Conservation (phyloP, 92 coral and sea anemone genomes). For the Zoanthus sociatus region DNA sequence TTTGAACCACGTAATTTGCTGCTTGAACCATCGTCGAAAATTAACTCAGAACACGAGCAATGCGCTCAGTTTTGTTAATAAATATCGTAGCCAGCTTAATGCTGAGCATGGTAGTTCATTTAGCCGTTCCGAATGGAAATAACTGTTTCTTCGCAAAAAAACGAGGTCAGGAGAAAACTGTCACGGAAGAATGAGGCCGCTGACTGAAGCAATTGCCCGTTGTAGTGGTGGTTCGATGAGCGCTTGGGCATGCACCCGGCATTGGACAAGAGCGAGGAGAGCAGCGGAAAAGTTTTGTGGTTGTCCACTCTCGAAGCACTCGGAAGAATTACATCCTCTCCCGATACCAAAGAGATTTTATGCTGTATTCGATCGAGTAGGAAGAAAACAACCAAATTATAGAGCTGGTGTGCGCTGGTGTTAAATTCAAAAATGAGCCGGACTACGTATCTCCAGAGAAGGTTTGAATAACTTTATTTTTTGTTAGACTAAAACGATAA, state of each 20-base stretch:
- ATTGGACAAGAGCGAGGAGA: slow-evolving; percentile 19
- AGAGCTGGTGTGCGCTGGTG: slow-evolving; percentile 26
- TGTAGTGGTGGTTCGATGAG: background rate
- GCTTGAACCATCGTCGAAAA: slow-evolving; percentile 19
- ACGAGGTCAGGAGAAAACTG: background rate
- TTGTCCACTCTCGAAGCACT: slow-evolving; percentile 1
- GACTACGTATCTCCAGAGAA: slow-evolving; percentile 14
- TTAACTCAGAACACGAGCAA: background rate
- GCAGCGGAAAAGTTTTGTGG: slow-evolving; percentile 7
- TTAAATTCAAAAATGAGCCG: background rate
- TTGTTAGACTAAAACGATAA: background rate
- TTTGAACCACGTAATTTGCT: background rate
- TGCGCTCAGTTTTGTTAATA: background rate
- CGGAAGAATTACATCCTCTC: background rate
- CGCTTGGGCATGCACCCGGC: slow-evolving; percentile 3
- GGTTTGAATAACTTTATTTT: slow-evolving; percentile 8
- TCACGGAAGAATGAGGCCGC: background rate
- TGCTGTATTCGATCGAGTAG: background rate
- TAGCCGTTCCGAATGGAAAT: background rate
- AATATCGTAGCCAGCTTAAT: background rate
- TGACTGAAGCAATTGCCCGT: slow-evolving; percentile 18
- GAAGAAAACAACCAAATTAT: background rate
- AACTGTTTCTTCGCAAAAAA: slow-evolving; percentile 13
- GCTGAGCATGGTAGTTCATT: background rate
- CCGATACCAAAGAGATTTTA: background rate